These are phyloP conservation scores for Aspidiotus destructor DNA, from an alignment of 2,888 invertebrate genomes.

Conservation along the genomic window DNA sequence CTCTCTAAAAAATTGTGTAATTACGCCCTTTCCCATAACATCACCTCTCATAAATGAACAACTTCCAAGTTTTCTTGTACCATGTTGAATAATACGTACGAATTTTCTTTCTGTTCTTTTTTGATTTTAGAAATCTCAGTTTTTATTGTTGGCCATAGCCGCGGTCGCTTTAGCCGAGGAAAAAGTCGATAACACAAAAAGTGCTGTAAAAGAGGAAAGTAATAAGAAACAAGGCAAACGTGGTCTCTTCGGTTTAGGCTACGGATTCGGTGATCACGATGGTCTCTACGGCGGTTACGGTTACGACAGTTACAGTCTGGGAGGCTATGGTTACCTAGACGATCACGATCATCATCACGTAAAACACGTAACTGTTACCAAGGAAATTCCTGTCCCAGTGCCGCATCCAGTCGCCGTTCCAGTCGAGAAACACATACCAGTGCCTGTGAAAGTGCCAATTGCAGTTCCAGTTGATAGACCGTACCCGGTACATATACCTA, in stretches of 20 bases:
- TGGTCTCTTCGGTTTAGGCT: constrained; percentile 42
- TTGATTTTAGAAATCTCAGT: constrained; percentile 21
- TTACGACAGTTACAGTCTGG: constrained; percentile 36
- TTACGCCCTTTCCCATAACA: no score
- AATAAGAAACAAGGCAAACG: constrained; percentile 35
- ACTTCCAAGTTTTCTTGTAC: no score
- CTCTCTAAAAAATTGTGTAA: no score
- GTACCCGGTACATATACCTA: constrained; percentile 37
- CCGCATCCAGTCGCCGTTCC: constrained; percentile 43
- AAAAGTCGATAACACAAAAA: constrained; percentile 21
- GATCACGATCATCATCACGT: constrained; percentile 34
- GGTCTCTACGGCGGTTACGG: constrained; percentile 42
- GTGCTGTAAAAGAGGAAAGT: constrained; percentile 13
- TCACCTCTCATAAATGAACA: no score
- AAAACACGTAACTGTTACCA: constrained; percentile 36
- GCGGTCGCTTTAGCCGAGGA: constrained; percentile 29
- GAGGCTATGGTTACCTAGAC: constrained; percentile 34
- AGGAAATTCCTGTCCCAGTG: constrained; percentile 37
- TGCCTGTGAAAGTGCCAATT: constrained; percentile 36
- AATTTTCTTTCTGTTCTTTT: constrained; percentile 5
- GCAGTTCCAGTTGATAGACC: constrained; percentile 37
- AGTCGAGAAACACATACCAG: constrained; percentile 58
- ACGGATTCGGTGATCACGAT: constrained; percentile 42
- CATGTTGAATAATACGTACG: neutral
- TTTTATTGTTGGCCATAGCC: constrained; percentile 22